These are phyloP conservation scores for Xylota sylvarum DNA, from an alignment of 2,888 invertebrate species.

Conservation along the genomic window DNA sequence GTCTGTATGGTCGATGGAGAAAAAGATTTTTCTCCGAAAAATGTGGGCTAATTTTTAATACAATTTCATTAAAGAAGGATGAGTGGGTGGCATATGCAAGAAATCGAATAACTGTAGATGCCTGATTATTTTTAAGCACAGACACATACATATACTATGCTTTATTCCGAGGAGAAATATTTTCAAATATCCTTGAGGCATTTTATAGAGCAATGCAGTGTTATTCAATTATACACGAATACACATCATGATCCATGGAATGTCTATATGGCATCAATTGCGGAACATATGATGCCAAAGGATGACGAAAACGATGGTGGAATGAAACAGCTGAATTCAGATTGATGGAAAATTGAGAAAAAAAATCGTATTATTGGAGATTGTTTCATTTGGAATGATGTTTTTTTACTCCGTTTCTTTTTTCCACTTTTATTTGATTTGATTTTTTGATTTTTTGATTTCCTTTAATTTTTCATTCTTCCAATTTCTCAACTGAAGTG, in stretches of 20 bases:
- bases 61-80: constrained; percentile 19
- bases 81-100: constrained; percentile 9
- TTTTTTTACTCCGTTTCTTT: constrained; percentile 15
- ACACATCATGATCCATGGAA: constrained; percentile 20
- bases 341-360: constrained; percentile 34
- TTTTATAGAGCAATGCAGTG: constrained; percentile 29
- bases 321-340: constrained; percentile 46
- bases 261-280: constrained; percentile 24
- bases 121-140: constrained; percentile 37
- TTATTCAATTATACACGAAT: constrained; percentile 29
- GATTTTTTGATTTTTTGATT: constrained; percentile 28
- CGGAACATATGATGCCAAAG: constrained; percentile 17
- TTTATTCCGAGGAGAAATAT: neutral
- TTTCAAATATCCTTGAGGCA: constrained; percentile 27
- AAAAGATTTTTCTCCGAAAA: neutral
- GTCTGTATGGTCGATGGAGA: constrained; percentile 3
- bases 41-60: constrained; percentile 36
- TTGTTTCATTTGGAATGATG: constrained; percentile 19
- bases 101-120: constrained; percentile 22
- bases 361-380: constrained; percentile 14
- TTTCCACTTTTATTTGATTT: constrained; percentile 25
- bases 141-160: neutral
- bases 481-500: constrained; percentile 7
- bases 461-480: constrained; percentile 6
- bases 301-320: constrained; percentile 19